phyloP scores from a whole-genome alignment of 1,140 invertebrate species.

The Bombus ignitus region DNA sequence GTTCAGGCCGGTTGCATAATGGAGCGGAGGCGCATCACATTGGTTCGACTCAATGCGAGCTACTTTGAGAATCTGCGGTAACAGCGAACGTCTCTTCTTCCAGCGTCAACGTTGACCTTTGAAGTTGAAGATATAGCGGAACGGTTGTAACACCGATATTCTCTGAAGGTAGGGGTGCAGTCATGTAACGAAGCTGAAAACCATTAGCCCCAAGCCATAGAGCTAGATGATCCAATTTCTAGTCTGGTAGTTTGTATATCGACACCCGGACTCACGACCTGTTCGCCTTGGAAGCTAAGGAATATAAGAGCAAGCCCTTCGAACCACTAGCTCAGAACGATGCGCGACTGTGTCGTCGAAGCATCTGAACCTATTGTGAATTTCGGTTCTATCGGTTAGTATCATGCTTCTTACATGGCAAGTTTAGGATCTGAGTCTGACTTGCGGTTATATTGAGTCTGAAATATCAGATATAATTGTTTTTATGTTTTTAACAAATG shows the following conservation, averaged over 20 bases:
- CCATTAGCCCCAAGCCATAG: conserved; percentile 21
- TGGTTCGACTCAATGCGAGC: conserved; percentile 22
- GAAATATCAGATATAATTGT: not conserved
- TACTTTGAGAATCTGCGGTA: conserved; percentile 39
- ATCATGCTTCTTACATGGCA: not conserved
- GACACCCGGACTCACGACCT: conserved; percentile 21
- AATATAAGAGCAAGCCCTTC: conserved; percentile 22
- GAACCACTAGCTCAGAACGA: not conserved
- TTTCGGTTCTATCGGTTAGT: not conserved
- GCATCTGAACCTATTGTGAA: not conserved
- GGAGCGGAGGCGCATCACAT: conserved; percentile 54
- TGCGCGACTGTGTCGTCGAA: not conserved
- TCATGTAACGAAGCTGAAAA: not conserved
- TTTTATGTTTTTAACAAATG: not conserved
- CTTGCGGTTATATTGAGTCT: not conserved
- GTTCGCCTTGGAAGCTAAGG: conserved; percentile 16
- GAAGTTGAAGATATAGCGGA: not conserved
- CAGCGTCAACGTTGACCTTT: conserved; percentile 59
- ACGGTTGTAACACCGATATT: not conserved
- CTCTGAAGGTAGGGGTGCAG: conserved; percentile 36
- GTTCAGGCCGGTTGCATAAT: conserved; percentile 65
- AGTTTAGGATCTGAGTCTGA: not conserved
- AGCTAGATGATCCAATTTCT: conserved; percentile 46
- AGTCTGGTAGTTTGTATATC: not conserved
- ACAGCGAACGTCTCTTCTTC: conserved; percentile 35